These are phyloP conservation scores for Equus quagga DNA, from an alignment of 2,113 vertebrate genomes.

Conservation along the genomic window DNA sequence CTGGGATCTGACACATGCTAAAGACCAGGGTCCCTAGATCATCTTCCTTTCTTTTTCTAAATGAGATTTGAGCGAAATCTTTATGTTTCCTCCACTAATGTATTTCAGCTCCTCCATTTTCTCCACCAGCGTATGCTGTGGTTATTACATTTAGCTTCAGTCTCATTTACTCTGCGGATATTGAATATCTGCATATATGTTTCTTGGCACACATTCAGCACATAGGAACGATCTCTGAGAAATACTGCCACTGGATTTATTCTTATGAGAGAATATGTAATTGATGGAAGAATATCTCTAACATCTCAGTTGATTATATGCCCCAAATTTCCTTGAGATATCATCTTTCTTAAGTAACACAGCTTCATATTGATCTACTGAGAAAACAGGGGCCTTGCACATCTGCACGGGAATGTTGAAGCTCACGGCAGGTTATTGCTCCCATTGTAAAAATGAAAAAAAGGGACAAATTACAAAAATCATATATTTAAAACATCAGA, in stretches of 20 bases:
- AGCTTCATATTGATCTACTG: neutral
- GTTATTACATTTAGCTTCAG: neutral
- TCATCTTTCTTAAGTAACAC: neutral
- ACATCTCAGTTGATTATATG: neutral
- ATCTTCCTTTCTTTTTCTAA: rapidly evolving
- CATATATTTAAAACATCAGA: neutral
- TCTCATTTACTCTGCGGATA: no score
- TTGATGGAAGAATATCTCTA: neutral
- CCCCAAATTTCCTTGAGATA: neutral
- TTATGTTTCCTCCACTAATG: neutral
- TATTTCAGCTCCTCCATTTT: neutral
- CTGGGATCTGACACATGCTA: neutral
- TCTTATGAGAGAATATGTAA: neutral
- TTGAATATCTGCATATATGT: rapidly evolving
- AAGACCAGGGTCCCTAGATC: neutral
- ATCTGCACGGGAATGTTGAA: neutral
- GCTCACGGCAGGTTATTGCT: neutral
- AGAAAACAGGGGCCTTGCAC: neutral
- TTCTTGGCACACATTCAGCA: neutral
- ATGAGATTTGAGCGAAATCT: neutral
- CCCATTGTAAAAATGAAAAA: neutral
- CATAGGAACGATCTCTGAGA: neutral
- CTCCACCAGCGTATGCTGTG: neutral
- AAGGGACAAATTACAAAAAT: neutral
- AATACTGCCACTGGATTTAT: neutral